Conservation (phyloP, 2,888 invertebrate genomes). For the Pristionchus mayeri region DNA sequence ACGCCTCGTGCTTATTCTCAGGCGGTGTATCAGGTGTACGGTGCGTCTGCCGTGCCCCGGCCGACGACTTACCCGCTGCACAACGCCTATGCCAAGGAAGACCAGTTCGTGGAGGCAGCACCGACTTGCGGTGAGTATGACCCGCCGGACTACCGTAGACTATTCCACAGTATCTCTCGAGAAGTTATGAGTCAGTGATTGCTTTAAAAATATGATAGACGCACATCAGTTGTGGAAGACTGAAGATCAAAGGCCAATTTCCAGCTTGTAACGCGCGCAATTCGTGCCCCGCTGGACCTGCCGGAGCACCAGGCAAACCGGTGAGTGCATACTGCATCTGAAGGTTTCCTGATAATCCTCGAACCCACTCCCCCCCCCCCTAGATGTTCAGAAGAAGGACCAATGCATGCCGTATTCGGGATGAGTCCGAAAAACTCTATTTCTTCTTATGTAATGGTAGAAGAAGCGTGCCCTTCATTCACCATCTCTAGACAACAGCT, state of each 20-base stretch:
- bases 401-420: not conserved
- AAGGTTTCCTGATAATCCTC: no score
- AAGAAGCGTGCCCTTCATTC: not conserved
- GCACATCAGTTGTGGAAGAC: not conserved
- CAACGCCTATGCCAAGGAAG: slow-evolving; percentile 65
- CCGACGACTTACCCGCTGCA: slow-evolving; percentile 63
- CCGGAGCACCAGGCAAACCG: slow-evolving; percentile 65
- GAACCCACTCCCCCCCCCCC: not conserved
- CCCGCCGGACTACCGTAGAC: not conserved
- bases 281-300: slow-evolving; percentile 64
- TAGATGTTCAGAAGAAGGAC: not conserved
- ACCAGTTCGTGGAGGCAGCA: slow-evolving; percentile 65
- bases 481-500: not conserved
- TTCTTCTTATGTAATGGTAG: no score
- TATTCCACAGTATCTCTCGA: not conserved
- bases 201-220: no score
- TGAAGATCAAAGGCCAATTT: slow-evolving; percentile 7
- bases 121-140: slow-evolving; percentile 59
- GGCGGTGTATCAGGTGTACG: slow-evolving; percentile 57
- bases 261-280: slow-evolving; percentile 64
- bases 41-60: slow-evolving; percentile 54
- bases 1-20: not conserved
- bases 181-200: not conserved
- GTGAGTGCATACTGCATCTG: slow-evolving; percentile 45
- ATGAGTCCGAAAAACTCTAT: no score